Evolutionary conservation across 2,888 invertebrate genomes (phyloP).

Genomic region (Congeria kusceri): DNA sequence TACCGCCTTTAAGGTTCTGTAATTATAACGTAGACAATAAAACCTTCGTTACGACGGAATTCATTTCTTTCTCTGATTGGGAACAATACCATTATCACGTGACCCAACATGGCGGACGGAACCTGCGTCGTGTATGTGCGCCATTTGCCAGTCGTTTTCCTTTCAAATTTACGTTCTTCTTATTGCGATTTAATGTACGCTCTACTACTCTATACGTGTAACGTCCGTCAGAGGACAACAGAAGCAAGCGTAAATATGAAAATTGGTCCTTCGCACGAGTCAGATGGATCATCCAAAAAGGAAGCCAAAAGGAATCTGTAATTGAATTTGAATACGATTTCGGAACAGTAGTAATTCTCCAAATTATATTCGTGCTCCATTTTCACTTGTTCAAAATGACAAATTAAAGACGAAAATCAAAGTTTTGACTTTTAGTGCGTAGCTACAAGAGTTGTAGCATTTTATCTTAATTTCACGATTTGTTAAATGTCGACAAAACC

Average conservation of each 20-base stretch:
- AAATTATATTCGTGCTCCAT: too few relatives aligned
- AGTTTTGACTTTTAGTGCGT: too few relatives aligned
- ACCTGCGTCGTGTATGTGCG: slow-evolving; percentile 17
- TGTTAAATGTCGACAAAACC: too few relatives aligned
- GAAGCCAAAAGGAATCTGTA: background rate
- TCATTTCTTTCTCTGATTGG: slow-evolving; percentile 49
- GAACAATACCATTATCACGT: slow-evolving; percentile 59
- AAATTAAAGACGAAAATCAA: too few relatives aligned
- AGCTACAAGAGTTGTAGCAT: too few relatives aligned
- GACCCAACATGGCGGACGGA: slow-evolving; percentile 27
- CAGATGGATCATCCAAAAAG: slow-evolving; percentile 2
- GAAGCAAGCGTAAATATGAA: slow-evolving; percentile 36
- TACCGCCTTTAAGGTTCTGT: slow-evolving; percentile 63
- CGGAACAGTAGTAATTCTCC: too few relatives aligned
- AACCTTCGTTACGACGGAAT: slow-evolving; percentile 56
- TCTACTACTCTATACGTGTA: slow-evolving; percentile 55
- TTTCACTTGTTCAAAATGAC: too few relatives aligned
- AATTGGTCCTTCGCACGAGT: slow-evolving; percentile 32
- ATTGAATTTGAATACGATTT: background rate
- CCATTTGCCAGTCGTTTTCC: slow-evolving; percentile 40
- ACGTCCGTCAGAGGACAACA: slow-evolving; percentile 55
- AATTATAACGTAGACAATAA: slow-evolving; percentile 68
- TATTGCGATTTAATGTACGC: slow-evolving; percentile 55
- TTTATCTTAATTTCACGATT: too few relatives aligned
- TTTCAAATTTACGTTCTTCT: slow-evolving; percentile 60